These are phyloP conservation scores for Bufotes viridis DNA, from an alignment of 2,797 vertebrate species.

Conservation along the genomic window DNA sequence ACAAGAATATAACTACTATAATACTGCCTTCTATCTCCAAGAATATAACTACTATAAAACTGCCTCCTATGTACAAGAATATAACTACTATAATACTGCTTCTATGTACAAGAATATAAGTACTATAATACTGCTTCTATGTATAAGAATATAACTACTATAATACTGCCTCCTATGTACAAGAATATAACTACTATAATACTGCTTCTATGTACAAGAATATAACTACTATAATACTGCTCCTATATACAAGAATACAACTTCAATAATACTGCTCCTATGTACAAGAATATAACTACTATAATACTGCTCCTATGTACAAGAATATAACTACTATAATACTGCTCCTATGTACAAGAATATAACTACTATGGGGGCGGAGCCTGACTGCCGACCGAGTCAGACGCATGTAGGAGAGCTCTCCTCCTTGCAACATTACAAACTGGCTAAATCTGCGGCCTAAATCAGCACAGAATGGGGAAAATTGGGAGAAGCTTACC, in stretches of 20 bases:
- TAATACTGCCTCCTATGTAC: neutral
- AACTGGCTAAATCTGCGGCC: too few species aligned
- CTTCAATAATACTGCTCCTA: conserved; percentile 9
- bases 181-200: too few species aligned
- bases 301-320: conserved; percentile 5
- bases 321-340: conserved; percentile 15
- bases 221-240: conserved; percentile 22
- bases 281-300: conserved; percentile 19
- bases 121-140: too few species aligned
- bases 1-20: neutral
- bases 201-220: too few species aligned
- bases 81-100: conserved; percentile 11
- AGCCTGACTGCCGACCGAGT: too few species aligned
- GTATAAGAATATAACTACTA: neutral
- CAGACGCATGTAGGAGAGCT: too few species aligned
- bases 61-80: conserved; percentile 5
- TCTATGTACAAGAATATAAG: too few species aligned
- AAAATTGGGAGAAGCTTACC: too few species aligned
- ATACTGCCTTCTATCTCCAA: neutral
- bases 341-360: conserved; percentile 8
- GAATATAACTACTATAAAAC: conserved; percentile 16
- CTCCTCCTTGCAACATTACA: too few species aligned
- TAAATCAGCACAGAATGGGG: too few species aligned
- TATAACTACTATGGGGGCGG: neutral
- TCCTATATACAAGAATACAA: conserved; percentile 4